Evolutionary conservation across 2,113 vertebrate genomes (phyloP), one percentile per base, ranked within the genome.

Genomic region (Esox niger): DNA sequence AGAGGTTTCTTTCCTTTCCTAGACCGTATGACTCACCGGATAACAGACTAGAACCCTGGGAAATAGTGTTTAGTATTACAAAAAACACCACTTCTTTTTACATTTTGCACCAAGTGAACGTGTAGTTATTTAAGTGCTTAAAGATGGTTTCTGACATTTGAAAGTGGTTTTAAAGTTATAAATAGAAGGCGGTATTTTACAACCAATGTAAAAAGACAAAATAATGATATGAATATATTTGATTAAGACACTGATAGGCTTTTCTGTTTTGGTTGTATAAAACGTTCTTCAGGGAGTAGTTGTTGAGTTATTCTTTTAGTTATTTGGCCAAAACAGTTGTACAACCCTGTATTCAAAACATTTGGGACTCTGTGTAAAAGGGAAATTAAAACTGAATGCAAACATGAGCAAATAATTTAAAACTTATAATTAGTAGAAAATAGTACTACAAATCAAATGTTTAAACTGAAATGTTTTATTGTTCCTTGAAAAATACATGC

Each of bases 231-330:
- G 69, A 80, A 75, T 79, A 64, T 68, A 77, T 64, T 82, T 82
- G 64, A 88, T 82, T 63, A 88, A 84, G 87, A 87, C 87, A 87
- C 85, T 89, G 87, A 85, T 86, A 76, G 71, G 2, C 83, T 80
- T 68, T 25, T 52, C 11, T 20, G 57, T 65, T 47, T 13, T 35
- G 33, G 13, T 77, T 81, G 79, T 74, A 60, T 63, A 46, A 46
- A 25, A 20, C 29, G 8, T 64, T 47, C 13, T 73, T 75, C 74
- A 71, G 82, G 82, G 85, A 86, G 82, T 84, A 81, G 82, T 84
- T 80, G 66, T 55, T 35, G 32, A 32, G 60, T 26, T 54, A 33
- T 33, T 21, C n/a, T 15, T 15, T 9, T 26, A n/a, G n/a, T n/a
- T n/a, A n/a, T n/a, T n/a, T n/a, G n/a, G n/a, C n/a, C n/a, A n/a